Conservation (phyloP, 2,888 invertebrate genomes). For the Chymomyza amoena region DNA sequence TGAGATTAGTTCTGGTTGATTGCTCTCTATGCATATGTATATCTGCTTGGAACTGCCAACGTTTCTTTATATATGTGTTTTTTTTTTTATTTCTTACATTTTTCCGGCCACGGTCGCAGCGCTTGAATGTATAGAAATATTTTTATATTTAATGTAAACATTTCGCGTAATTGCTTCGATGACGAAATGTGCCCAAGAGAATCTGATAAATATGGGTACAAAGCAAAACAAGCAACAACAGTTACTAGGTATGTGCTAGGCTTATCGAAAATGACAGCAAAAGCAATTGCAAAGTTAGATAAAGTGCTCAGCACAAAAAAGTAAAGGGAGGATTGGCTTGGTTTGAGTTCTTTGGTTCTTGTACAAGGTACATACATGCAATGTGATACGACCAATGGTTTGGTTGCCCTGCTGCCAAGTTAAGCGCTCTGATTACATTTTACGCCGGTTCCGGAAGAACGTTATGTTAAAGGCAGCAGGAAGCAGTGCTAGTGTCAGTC, state of each 20-base stretch:
- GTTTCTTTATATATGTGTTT: neutral
- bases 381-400: neutral
- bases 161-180: neutral
- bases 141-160: neutral
- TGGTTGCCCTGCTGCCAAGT: neutral
- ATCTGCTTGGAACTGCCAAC: neutral
- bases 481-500: slow-evolving; percentile 16
- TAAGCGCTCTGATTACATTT: slow-evolving; percentile 57
- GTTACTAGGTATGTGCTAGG: too few relatives aligned
- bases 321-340: neutral
- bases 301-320: neutral
- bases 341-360: neutral
- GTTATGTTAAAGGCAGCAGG: slow-evolving; percentile 52
- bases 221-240: neutral
- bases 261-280: neutral
- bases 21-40: too few relatives aligned
- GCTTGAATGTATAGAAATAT: neutral
- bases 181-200: neutral
- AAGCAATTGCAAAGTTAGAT: neutral
- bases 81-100: neutral
- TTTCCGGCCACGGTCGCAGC: neutral
- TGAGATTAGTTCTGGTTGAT: too few relatives aligned
- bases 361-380: slow-evolving; percentile 11
- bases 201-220: neutral
- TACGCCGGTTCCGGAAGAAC: slow-evolving; percentile 50